A percentile compares a stretch with the other conserved stretches of the same genome.
These are phyloP conservation scores for Hoplostethus mediterraneus DNA, from an alignment of 2,797 vertebrate genomes.

Conservation along the genomic window DNA sequence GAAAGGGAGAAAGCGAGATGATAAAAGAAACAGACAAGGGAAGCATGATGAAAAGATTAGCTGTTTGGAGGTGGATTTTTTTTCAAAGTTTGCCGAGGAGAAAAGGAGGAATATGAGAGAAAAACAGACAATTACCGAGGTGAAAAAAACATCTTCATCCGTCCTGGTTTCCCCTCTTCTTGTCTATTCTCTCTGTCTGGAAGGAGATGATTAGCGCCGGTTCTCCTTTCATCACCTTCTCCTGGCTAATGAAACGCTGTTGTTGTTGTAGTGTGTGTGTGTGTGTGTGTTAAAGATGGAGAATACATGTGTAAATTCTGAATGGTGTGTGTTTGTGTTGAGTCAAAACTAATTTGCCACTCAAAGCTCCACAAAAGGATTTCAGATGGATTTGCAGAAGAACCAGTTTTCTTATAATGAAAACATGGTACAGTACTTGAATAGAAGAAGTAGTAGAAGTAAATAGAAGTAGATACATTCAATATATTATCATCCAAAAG, in stretches of 20 bases:
- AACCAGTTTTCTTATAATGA: no score
- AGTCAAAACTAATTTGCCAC: no score
- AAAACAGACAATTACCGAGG: slow-evolving; percentile 12
- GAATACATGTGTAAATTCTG: neutral
- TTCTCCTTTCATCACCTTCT: slow-evolving; percentile 30
- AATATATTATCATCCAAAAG: no score
- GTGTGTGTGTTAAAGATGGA: slow-evolving; percentile 1
- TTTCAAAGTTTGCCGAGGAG: neutral
- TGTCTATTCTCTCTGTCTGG: neutral
- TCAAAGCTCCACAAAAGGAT: no score
- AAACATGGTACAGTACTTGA: no score
- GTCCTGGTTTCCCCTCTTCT: slow-evolving; percentile 5
- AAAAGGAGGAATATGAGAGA: slow-evolving; percentile 12
- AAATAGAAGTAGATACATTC: no score
- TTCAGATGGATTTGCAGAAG: no score
- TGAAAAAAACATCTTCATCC: slow-evolving; percentile 8
- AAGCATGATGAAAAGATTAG: neutral
- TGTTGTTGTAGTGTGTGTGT: slow-evolving; percentile 32
- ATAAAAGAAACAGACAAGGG: neutral
- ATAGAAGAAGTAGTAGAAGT: no score
- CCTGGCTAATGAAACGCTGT: slow-evolving; percentile 15
- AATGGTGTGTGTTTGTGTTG: neutral
- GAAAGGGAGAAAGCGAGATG: slow-evolving; percentile 11
- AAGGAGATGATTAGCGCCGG: slow-evolving; percentile 3
- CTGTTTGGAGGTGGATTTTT: neutral